These are phyloP conservation scores for Anas platyrhynchos DNA, from an alignment of 2,113 vertebrate genomes.

Conservation along the genomic window DNA sequence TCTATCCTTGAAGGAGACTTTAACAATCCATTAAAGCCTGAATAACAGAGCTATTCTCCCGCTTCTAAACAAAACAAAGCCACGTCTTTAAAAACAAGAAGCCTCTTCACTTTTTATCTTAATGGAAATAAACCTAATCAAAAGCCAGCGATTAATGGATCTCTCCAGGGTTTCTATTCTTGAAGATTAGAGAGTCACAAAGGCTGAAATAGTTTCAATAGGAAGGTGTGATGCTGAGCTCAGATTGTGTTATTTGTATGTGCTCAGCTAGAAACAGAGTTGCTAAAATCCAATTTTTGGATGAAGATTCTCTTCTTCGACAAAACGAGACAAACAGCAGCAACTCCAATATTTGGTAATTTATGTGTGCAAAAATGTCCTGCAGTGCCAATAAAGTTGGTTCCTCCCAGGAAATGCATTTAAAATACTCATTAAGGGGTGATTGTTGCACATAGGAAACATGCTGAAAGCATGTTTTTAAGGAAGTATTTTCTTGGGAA, in stretches of 20 bases:
- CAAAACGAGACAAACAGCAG: neutral
- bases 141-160: constrained; percentile 23
- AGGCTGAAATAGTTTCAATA: constrained; percentile 3
- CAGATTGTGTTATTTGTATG: neutral
- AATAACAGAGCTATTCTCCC: constrained; percentile 6
- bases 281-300: neutral
- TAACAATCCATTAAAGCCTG: neutral
- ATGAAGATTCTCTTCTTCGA: neutral
- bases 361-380: neutral
- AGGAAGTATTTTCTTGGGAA: neutral
- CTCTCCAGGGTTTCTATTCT: constrained; percentile 36
- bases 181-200: constrained; percentile 26
- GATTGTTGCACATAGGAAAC: neutral
- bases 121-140: constrained; percentile 57
- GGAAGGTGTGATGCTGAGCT: constrained; percentile 24
- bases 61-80: constrained; percentile 14
- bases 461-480: neutral
- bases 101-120: constrained; percentile 49
- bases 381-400: neutral
- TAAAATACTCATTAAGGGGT: neutral
- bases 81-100: constrained; percentile 18
- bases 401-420: constrained; percentile 1
- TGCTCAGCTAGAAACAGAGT: neutral
- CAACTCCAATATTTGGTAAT: neutral
- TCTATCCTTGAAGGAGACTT: constrained; percentile 20